phyloP scores from a whole-genome alignment of 2,113 vertebrate genomes.

The Cervus canadensis region DNA sequence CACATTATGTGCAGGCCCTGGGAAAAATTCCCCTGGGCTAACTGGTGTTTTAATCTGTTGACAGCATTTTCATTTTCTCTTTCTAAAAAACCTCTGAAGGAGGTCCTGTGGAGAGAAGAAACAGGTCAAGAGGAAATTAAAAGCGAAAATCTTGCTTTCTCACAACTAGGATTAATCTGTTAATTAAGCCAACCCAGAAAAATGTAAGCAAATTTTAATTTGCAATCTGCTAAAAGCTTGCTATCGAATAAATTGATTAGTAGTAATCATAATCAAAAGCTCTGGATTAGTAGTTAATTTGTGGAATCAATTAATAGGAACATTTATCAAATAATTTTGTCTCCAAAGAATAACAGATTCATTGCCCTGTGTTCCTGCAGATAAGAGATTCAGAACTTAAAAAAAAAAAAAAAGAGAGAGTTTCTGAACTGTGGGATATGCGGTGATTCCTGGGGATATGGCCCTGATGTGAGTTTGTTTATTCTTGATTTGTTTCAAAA shows the following conservation, averaged over 20 bases:
- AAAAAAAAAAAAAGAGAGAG: no score
- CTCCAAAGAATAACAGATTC: slow-evolving; percentile 57
- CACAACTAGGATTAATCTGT: slow-evolving; percentile 66
- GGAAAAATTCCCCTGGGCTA: slow-evolving; percentile 66
- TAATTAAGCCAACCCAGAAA: slow-evolving; percentile 72
- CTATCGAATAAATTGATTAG: slow-evolving; percentile 80
- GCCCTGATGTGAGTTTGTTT: neutral
- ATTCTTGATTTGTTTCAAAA: slow-evolving; percentile 35
- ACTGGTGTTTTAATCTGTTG: slow-evolving; percentile 57
- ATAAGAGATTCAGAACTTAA: slow-evolving; percentile 55
- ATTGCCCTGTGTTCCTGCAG: slow-evolving; percentile 50
- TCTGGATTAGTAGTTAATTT: slow-evolving; percentile 77
- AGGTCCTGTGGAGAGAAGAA: slow-evolving; percentile 69
- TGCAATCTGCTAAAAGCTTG: slow-evolving; percentile 70
- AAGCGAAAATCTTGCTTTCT: slow-evolving; percentile 70
- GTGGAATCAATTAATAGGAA: slow-evolving; percentile 76
- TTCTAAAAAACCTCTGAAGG: slow-evolving; percentile 68
- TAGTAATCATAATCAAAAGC: slow-evolving; percentile 74
- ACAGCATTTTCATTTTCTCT: slow-evolving; percentile 75
- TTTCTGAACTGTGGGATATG: neutral
- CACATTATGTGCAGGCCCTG: neutral
- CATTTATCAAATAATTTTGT: slow-evolving; percentile 63
- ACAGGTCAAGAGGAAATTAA: slow-evolving; percentile 72
- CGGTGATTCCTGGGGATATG: slow-evolving; percentile 11
- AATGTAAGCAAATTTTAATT: slow-evolving; percentile 64